phyloP scores from a whole-genome alignment of 2,113 vertebrate species.

The human (Homo sapiens) region GRCh38 chr17:70611001-70611500 shows the following conservation, averaged over 20 bases:
- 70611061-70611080: neutral
- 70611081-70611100: neutral
- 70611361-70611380: neutral
- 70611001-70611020: neutral
- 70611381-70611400: neutral
- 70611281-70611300: too few relatives aligned
- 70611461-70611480: neutral
- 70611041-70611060: neutral
- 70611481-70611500: neutral
- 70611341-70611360: neutral
- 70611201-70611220: neutral
- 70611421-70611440: neutral
- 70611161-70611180: too few relatives aligned
- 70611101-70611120: neutral
- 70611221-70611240: neutral
- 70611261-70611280: neutral
- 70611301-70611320: too few relatives aligned
- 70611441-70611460: neutral
- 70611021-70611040: neutral
- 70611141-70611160: neutral
- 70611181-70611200: neutral
- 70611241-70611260: neutral
- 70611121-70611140: neutral
- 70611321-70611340: neutral
- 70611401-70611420: neutral